A percentile compares a stretch with the other conserved stretches of the same genome.
Conservation (phyloP, 2,888 invertebrate species). For the Epinotia brunnichana region DNA sequence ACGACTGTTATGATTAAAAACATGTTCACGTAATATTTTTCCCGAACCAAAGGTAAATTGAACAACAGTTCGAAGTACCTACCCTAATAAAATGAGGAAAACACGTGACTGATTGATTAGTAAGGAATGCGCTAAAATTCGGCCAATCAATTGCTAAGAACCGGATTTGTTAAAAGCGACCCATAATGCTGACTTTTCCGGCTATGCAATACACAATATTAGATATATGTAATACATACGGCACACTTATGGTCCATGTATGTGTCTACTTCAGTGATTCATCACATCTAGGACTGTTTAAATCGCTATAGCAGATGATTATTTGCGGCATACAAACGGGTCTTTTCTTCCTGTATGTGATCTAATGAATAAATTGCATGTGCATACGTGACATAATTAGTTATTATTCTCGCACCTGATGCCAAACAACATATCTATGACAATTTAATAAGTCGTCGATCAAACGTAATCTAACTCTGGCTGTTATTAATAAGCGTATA, state of each 20-base stretch:
- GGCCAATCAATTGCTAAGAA: slow-evolving; percentile 1
- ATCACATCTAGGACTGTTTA: slow-evolving; percentile 40
- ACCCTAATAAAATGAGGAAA: neutral
- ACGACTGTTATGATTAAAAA: neutral
- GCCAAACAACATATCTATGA: neutral
- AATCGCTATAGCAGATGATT: slow-evolving; percentile 23
- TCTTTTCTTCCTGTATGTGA: slow-evolving; percentile 18
- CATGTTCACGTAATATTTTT: neutral
- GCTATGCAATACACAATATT: slow-evolving; percentile 19
- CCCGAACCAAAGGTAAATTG: neutral
- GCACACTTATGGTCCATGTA: slow-evolving; percentile 34
- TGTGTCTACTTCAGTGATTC: slow-evolving; percentile 41
- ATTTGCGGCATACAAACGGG: neutral
- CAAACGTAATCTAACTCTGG: slow-evolving; percentile 6
- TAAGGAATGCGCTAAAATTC: slow-evolving; percentile 11
- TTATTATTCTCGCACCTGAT: slow-evolving; percentile 1
- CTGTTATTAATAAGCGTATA: slow-evolving; percentile 1
- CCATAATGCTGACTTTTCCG: slow-evolving; percentile 23
- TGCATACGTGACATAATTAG: neutral
- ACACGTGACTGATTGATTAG: slow-evolving; percentile 11
- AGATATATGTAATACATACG: slow-evolving; percentile 26
- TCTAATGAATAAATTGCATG: neutral
- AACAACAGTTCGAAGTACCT: neutral
- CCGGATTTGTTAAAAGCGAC: slow-evolving; percentile 12
- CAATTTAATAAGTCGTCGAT: neutral